Base-by-base conservation (phyloP, 1,140 invertebrate genomes). In the Ditylenchus dipsaci region DNA sequence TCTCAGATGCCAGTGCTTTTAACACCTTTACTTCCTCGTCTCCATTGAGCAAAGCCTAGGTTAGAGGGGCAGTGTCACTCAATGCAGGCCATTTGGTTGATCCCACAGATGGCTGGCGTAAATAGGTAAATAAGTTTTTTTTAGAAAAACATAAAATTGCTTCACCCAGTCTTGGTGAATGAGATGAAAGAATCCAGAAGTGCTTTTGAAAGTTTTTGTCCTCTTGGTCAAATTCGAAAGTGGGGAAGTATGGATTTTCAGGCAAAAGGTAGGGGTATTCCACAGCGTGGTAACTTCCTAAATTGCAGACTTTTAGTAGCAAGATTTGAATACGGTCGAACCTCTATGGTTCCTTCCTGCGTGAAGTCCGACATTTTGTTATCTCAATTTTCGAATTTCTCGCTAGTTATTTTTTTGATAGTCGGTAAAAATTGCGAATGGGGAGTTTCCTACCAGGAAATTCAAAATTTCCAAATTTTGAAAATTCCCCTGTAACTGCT, bases 191-290 rank as follows among this genome's bases (percentile, higher is more conserved):
- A 26, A 23, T 59, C 30, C 11, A 59, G 11, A 26, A 59, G 30
- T 59, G 11, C 11, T 23, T 11, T 23, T 59, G 57, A 59, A 59
- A 59, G 15, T 13, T 59, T 59, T 59, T 59, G 11, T 59, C 57
- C 21, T 59, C 11, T 59, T 59, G 11, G 23, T 59, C 57, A 23
- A 59, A 59, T 11, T 11, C 11, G 23, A 59, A 23, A 30, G n/a
- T n/a, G n/a, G n/a, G n/a, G n/a, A n/a, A n/a, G n/a, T n/a, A n/a
- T n/a, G n/a, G n/a, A n/a, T n/a, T 11, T 21, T 59, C 11, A 15
- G 11, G 23, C 30, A 59, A 59, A 23, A 59, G 21, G 30, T 59
- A 59, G 11, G 57, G 57, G 30, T 59, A 59, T 59, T 59, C 57
- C 11, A 21, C 57, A 30, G 11, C 21, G 23, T 59, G 57, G 17